Conservation (phyloP, 2,888 invertebrate genomes). For the Thecophora atra region DNA sequence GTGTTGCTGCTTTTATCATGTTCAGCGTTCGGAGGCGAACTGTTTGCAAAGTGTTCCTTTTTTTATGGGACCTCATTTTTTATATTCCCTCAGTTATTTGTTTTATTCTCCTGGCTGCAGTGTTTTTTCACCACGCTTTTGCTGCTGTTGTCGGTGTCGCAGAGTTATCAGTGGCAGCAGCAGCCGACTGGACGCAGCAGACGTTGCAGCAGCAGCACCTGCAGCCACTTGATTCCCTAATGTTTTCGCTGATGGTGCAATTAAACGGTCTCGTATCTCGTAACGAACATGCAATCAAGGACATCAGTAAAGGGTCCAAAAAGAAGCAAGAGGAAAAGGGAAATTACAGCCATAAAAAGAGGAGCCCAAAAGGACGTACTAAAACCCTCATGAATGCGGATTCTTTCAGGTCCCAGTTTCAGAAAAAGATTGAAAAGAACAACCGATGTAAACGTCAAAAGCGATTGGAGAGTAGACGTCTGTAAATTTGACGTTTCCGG, state of each 20-base stretch:
- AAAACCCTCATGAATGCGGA: neutral
- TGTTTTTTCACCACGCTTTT: neutral
- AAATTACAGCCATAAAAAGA: too few relatives aligned
- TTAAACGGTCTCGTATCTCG: conserved; percentile 25
- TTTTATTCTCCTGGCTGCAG: neutral
- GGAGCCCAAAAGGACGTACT: too few relatives aligned
- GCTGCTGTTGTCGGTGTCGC: neutral
- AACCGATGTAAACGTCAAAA: too few relatives aligned
- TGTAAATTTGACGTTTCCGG: too few relatives aligned
- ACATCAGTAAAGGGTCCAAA: neutral
- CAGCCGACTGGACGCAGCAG: neutral
- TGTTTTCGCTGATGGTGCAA: conserved; percentile 31
- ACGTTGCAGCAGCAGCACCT: neutral
- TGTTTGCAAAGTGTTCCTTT: neutral
- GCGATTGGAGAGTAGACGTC: too few relatives aligned
- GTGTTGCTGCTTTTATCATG: neutral
- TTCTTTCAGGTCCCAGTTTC: neutral
- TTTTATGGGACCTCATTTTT: neutral
- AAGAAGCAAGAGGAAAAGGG: neutral
- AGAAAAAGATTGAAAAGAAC: too few relatives aligned
- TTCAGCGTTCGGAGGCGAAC: neutral
- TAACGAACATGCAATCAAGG: conserved; percentile 8
- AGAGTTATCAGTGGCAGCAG: neutral
- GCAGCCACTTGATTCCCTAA: conserved; percentile 14
- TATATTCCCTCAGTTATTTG: neutral